These are phyloP conservation scores for Parambassis ranga DNA, from an alignment of 2,797 vertebrate species.

Conservation along the genomic window DNA sequence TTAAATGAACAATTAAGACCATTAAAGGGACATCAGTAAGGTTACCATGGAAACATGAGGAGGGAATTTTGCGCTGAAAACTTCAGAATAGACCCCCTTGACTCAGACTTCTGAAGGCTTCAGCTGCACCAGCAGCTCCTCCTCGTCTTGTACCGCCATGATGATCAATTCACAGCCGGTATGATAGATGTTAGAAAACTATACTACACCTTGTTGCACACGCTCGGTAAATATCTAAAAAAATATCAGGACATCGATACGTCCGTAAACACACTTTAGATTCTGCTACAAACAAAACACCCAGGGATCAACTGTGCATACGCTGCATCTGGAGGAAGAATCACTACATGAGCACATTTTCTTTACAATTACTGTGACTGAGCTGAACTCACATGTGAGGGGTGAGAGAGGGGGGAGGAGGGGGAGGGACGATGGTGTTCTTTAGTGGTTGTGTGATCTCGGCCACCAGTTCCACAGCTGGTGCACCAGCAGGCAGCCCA, in stretches of 20 bases:
- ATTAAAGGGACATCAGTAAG: no score
- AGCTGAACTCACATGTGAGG: constrained; percentile 30
- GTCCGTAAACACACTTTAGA: no score
- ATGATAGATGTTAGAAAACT: neutral
- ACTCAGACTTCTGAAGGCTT: no score
- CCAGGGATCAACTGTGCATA: no score
- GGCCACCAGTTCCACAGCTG: constrained; percentile 91
- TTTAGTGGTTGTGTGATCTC: constrained; percentile 83
- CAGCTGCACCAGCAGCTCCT: no score
- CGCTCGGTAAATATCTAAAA: neutral
- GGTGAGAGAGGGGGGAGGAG: neutral
- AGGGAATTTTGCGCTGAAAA: neutral
- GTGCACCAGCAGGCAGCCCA: constrained; percentile 90
- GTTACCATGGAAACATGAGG: no score
- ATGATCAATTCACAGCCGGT: neutral
- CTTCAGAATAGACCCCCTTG: no score
- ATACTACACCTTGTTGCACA: neutral
- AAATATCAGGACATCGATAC: no score
- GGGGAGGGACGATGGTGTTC: constrained; percentile 53
- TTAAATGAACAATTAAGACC: no score
- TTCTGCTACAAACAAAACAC: no score
- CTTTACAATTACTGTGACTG: neutral
- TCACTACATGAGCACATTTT: neutral
- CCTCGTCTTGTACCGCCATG: no score
- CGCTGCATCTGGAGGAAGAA: no score